These are phyloP conservation scores for Enteromius argenteus DNA, from an alignment of 2,797 vertebrate genomes.

Conservation along the genomic window DNA sequence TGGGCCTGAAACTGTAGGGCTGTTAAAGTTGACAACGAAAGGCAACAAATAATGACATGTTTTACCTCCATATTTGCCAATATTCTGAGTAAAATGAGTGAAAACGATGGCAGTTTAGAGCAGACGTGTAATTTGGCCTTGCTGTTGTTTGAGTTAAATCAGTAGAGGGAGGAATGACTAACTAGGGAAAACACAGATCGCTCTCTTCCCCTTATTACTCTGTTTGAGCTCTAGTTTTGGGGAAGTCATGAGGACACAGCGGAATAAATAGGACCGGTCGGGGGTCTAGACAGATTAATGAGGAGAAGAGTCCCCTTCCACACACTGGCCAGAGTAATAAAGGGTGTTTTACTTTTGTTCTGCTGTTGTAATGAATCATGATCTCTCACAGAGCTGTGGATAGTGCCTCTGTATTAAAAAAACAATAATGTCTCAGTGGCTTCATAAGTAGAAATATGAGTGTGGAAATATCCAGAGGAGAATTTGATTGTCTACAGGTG, in stretches of 20 bases:
- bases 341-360: constrained; percentile 39
- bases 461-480: neutral
- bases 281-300: constrained; percentile 60
- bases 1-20: neutral
- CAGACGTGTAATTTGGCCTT: constrained; percentile 10
- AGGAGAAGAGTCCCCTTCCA: constrained; percentile 38
- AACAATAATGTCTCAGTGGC: neutral
- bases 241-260: constrained; percentile 26
- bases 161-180: constrained; percentile 6
- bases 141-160: neutral
- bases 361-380: constrained; percentile 39
- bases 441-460: neutral
- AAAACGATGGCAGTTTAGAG: constrained; percentile 4
- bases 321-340: constrained; percentile 53
- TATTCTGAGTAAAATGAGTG: neutral
- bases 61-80: neutral
- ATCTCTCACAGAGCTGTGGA: constrained; percentile 17
- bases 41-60: constrained; percentile 1
- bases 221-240: constrained; percentile 15
- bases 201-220: constrained; percentile 13
- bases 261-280: constrained; percentile 35
- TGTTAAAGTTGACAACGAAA: neutral
- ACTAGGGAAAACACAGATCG: neutral
- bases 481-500: neutral
- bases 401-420: constrained; percentile 44